Evolutionary conservation across 2,888 invertebrate genomes (phyloP), one percentile per base, ranked within the genome.

Genomic region (Stenolophus ochropezus): DNA sequence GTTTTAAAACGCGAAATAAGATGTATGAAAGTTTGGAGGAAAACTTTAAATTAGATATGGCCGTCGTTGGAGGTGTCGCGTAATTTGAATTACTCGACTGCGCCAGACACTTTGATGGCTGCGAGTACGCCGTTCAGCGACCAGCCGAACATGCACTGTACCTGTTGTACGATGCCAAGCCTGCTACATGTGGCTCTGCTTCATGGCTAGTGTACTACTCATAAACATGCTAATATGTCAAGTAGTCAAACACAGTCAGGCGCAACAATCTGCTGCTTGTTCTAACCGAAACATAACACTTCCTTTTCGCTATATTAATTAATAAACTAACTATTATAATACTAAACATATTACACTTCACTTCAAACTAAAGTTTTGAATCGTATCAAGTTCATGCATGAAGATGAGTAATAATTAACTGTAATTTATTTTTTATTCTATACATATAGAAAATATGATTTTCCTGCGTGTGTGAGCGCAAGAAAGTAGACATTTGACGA

Each of bases 11-110:
- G 33, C 42, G 58, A 58, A 76, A 76, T 76, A 58, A 76, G 58
- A 58, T 58, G 76, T 33, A 76, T 76, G 49, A 56, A 76, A 76
- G 76, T 76, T 76, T 76, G 11, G 42, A 16, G 14, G 58, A 20
- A 76, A 76, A 76, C 76, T 76, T 76, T 76, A 76, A 76, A 76
- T 76, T 76, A 76, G 76, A 76, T 76, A 33, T 76, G 75, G 53
- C 21, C 16, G 47, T 18, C 18, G 27, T 4, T 14, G 25, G 14
- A 27, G 58, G 27, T 58, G 76, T 58, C 33, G 58, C 47, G 47
- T 76, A 56, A 76, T 76, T 76, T 76, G 76, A 58, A 76, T 76
- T 56, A 76, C 58, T 42, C 33, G 33, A 42, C 8, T 42, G 33
- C 33, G 33, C 33, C 33, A 42, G 33, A 42, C 33, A 42, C 33